Percentiles rank a stretch among this genome's conserved stretches.
phyloP scores from a whole-genome alignment of 2,888 invertebrate species.

The Pseudococcus longispinus region DNA sequence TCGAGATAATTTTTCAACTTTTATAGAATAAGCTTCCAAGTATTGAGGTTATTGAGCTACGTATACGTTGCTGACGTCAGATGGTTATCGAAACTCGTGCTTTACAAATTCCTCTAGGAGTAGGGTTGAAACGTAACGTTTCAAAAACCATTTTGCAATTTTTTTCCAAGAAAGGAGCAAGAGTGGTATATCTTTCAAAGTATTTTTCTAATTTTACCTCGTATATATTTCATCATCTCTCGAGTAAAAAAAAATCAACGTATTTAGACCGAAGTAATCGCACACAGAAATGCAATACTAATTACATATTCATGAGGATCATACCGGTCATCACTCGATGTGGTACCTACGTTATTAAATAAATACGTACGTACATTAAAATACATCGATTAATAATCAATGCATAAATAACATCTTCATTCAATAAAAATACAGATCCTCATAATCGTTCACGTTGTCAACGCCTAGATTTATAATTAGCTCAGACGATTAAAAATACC shows the following conservation, averaged over 20 bases:
- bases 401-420: not conserved
- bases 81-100: not conserved
- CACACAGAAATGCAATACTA: not conserved
- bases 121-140: not conserved
- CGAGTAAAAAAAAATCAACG: not conserved
- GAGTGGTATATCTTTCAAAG: too few relatives aligned
- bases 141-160: not conserved
- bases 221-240: too few relatives aligned
- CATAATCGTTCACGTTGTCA: not conserved
- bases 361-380: not conserved
- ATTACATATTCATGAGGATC: conserved; percentile 30
- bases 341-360: not conserved
- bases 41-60: not conserved
- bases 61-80: not conserved
- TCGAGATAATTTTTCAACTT: not conserved
- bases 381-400: not conserved
- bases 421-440: not conserved
- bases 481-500: conserved; percentile 1
- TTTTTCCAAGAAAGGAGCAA: not conserved
- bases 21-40: not conserved
- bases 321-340: not conserved
- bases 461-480: conserved; percentile 49
- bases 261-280: not conserved
- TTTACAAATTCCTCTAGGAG: not conserved
- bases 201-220: too few relatives aligned